Percentiles rank a stretch among this genome's conserved stretches.
These are phyloP conservation scores for Procavia capensis DNA, from an alignment of 2,113 vertebrate species.

Conservation along the genomic window DNA sequence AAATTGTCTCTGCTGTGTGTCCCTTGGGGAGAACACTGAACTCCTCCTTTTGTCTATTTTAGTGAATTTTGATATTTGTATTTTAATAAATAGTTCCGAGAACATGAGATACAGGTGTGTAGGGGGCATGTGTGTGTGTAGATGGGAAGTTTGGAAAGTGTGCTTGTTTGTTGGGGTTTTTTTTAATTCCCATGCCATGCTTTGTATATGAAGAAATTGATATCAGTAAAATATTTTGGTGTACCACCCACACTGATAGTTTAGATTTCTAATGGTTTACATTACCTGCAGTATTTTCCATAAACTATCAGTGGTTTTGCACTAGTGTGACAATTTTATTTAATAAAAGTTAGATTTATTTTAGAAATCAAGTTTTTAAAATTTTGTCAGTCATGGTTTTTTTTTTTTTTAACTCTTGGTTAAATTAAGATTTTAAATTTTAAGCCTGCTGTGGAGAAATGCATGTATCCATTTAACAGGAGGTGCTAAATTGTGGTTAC, in stretches of 20 bases:
- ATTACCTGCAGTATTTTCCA: neutral
- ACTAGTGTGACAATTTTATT: neutral
- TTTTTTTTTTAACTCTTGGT: neutral
- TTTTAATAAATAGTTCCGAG: neutral
- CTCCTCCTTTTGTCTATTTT: neutral
- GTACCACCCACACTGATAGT: no score
- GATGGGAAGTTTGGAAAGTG: neutral
- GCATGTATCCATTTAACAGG: neutral
- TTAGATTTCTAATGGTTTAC: neutral
- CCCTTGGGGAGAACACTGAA: neutral
- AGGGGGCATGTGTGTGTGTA: no score
- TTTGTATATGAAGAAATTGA: neutral
- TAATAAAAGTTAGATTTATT: constrained; percentile 40
- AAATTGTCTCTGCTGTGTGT: fast-evolving
- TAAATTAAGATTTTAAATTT: neutral
- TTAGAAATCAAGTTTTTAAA: neutral
- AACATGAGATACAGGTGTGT: neutral
- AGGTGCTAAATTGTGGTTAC: neutral
- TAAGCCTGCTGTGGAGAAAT: neutral
- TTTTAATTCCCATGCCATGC: neutral
- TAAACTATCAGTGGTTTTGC: neutral
- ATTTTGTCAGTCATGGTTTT: neutral
- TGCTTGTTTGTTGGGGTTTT: neutral
- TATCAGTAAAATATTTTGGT: neutral
- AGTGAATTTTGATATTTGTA: neutral